phyloP scores from a whole-genome alignment of 2,888 invertebrate species.

The Agrochola circellaris region DNA sequence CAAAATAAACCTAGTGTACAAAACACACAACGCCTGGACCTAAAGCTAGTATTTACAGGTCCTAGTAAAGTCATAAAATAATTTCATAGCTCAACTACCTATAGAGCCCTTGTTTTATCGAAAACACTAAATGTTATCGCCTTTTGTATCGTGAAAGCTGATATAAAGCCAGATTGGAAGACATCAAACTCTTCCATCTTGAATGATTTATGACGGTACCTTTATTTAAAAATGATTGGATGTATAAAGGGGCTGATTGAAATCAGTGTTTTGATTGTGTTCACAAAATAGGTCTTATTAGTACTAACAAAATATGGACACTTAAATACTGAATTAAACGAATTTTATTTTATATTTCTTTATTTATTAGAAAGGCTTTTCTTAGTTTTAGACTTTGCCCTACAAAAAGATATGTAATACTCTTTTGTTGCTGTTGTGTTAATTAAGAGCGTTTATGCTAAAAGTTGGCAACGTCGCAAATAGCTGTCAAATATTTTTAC shows the following conservation, averaged over 20 bases:
- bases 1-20: constrained; percentile 1
- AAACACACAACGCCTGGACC: constrained; percentile 20
- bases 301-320: no score
- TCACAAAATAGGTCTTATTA: constrained; percentile 6
- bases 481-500: no score
- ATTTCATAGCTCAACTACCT: constrained; percentile 68
- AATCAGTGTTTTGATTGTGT: constrained; percentile 35
- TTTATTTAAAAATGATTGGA: constrained; percentile 50
- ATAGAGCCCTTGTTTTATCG: constrained; percentile 64
- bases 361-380: neutral
- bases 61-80: constrained; percentile 69
- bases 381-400: neutral
- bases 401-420: neutral
- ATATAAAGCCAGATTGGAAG: constrained; percentile 67
- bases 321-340: no score
- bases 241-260: constrained; percentile 39
- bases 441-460: no score
- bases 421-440: neutral
- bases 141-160: constrained; percentile 63
- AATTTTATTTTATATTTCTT: no score
- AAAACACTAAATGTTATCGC: constrained; percentile 65
- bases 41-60: constrained; percentile 34
- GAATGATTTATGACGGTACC: constrained; percentile 60
- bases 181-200: constrained; percentile 59
- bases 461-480: no score